Evolutionary conservation across 2,113 vertebrate species (phyloP), one percentile per base, ranked within the genome.

Genomic region (Anhinga rufa): DNA sequence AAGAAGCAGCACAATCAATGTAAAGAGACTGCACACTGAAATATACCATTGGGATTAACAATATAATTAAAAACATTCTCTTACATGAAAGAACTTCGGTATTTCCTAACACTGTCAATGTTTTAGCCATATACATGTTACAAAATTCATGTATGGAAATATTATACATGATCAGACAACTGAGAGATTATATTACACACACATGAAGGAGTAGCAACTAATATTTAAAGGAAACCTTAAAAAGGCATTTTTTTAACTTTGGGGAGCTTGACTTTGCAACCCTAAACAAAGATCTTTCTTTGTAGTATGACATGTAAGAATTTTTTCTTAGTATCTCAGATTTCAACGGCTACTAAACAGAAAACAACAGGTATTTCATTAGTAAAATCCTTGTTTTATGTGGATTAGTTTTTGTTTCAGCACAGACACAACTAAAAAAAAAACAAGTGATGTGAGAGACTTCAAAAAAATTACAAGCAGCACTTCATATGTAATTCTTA

Each of bases 1-100:
- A 95, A 76, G 91, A 42, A 94, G 89, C 51, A 88, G 65, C 49
- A 95, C 40, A 81, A 92, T 85, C 74, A 88, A 62, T 38, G 71
- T 90, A 87, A 89, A 91, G 86, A 95, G 92, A 94, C 71, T 92
- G 88, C 90, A 94, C 48, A 91, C 49, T 80, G 69, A 93, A 82
- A 93, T 55, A 91, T 3, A 86, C 38, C 66, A 60, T 34, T 51
- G 77, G 78, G 71, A 95, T 66, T 93, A 85, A 86, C 84, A 72
- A 61, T 42, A 34, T 31, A 78, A 58, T 57, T 52, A 77, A 91
- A 86, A 86, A 62, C 14, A 38, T 84, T 82, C 54, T 75, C 36
- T 60, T 70, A 77, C 4, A 8, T 17, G 38, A 14, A 55, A 66
- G 46, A 75, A 57, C 38, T 89, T 72, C 2, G 7, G 9, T 65